phyloP scores from a whole-genome alignment of 1,140 invertebrate species.

The Drosophila ohnishii region DNA sequence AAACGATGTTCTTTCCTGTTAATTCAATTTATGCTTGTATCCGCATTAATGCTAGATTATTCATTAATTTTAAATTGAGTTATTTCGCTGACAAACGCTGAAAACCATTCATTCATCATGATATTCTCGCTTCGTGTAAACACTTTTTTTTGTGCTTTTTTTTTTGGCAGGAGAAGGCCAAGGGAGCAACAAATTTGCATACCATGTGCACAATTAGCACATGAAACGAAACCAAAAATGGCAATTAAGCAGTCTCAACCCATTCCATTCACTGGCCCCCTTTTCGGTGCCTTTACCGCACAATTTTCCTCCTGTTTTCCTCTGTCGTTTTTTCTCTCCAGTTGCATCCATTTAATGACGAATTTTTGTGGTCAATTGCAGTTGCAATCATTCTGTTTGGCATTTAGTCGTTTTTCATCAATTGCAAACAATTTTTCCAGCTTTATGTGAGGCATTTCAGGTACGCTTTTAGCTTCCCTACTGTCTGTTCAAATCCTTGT shows the following conservation, averaged over 20 bases:
- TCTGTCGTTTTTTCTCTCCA: neutral
- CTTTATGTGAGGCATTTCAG: constrained; percentile 3
- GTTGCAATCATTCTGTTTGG: constrained; percentile 21
- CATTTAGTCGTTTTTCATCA: constrained; percentile 15
- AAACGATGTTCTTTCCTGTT: neutral
- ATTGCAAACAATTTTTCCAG: constrained; percentile 11
- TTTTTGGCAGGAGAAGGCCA: constrained; percentile 11
- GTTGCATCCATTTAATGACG: constrained; percentile 32
- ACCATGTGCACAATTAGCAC: constrained; percentile 44
- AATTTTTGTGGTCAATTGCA: constrained; percentile 39
- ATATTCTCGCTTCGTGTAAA: constrained; percentile 16
- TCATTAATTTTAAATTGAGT: constrained; percentile 22
- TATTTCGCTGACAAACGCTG: neutral
- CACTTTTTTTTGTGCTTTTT: neutral
- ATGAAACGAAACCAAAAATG: constrained; percentile 40
- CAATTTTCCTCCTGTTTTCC: constrained; percentile 11
- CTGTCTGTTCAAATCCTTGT: neutral
- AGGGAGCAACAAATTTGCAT: constrained; percentile 42
- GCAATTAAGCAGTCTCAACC: constrained; percentile 29
- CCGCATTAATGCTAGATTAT: constrained; percentile 10
- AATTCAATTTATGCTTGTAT: constrained; percentile 2
- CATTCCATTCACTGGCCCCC: neutral
- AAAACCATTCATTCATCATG: constrained; percentile 6
- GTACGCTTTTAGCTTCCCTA: neutral
- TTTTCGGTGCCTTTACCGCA: neutral